Conservation (phyloP, 2,113 vertebrate species). For the Macrotus californicus region DNA sequence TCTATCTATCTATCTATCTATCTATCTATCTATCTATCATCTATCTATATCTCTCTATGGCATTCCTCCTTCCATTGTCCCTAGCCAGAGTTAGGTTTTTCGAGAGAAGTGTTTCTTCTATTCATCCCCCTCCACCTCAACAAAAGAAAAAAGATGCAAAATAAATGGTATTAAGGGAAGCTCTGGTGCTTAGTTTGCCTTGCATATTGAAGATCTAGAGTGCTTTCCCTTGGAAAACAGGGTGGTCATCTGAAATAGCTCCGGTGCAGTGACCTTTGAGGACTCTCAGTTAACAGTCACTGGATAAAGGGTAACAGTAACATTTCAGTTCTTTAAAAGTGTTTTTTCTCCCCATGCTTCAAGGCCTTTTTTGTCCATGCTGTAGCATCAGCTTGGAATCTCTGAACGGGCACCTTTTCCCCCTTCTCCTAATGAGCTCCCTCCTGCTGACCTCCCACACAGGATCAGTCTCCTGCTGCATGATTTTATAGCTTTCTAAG, state of each 20-base stretch:
- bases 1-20: neutral
- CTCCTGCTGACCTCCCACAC: neutral
- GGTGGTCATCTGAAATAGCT: neutral
- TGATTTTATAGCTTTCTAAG: neutral
- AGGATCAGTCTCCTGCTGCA: neutral
- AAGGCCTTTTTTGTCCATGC: too few relatives aligned
- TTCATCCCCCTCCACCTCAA: neutral
- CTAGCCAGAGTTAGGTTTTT: neutral
- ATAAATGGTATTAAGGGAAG: neutral
- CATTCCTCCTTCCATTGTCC: neutral
- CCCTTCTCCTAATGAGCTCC: neutral
- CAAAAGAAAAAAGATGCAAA: neutral
- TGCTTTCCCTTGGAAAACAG: neutral
- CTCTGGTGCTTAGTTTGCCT: neutral
- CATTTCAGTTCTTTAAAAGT: neutral
- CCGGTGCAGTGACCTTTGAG: neutral
- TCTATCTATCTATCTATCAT: neutral
- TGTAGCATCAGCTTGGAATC: neutral
- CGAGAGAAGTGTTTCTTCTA: neutral
- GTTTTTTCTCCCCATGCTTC: neutral
- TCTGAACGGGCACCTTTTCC: neutral
- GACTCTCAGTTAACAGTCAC: neutral
- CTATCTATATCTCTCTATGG: neutral
- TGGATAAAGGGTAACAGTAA: neutral
- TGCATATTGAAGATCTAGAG: neutral